These are phyloP conservation scores for Bathynomus jamesi DNA, from an alignment of 1,140 invertebrate genomes.

Conservation along the genomic window DNA sequence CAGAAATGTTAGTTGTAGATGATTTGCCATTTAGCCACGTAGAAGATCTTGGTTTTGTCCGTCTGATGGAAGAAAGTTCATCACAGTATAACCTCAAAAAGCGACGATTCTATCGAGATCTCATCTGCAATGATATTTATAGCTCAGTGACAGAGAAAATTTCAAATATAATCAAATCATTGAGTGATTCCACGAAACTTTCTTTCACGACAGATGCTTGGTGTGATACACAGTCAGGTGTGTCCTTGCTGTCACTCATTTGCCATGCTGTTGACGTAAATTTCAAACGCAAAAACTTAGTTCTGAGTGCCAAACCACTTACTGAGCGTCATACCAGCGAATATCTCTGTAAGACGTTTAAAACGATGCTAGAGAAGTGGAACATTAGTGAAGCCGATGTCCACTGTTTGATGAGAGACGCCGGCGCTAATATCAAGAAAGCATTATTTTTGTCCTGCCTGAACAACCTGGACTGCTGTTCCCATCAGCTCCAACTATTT, in stretches of 20 bases:
- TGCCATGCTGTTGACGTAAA: background rate
- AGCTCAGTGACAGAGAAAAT: too few relatives aligned
- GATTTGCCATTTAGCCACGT: too few relatives aligned
- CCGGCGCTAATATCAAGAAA: constrained; percentile 7
- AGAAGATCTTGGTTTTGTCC: too few relatives aligned
- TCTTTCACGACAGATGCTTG: too few relatives aligned
- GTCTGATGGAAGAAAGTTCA: too few relatives aligned
- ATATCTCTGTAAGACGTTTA: background rate
- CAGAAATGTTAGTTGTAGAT: too few relatives aligned
- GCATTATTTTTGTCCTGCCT: background rate
- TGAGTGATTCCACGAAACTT: too few relatives aligned
- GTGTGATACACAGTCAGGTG: background rate
- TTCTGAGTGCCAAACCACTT: background rate
- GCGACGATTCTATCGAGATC: too few relatives aligned
- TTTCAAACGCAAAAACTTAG: background rate
- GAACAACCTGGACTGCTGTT: background rate
- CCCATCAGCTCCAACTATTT: background rate
- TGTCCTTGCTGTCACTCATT: background rate
- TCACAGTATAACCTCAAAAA: too few relatives aligned
- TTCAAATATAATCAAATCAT: too few relatives aligned
- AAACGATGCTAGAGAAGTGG: background rate
- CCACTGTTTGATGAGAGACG: constrained; percentile 1
- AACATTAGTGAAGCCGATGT: background rate
- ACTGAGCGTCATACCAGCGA: background rate
- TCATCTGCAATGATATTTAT: too few relatives aligned